These are phyloP conservation scores for Streblospio benedicti DNA, from an alignment of 1,140 invertebrate species.

Conservation along the genomic window DNA sequence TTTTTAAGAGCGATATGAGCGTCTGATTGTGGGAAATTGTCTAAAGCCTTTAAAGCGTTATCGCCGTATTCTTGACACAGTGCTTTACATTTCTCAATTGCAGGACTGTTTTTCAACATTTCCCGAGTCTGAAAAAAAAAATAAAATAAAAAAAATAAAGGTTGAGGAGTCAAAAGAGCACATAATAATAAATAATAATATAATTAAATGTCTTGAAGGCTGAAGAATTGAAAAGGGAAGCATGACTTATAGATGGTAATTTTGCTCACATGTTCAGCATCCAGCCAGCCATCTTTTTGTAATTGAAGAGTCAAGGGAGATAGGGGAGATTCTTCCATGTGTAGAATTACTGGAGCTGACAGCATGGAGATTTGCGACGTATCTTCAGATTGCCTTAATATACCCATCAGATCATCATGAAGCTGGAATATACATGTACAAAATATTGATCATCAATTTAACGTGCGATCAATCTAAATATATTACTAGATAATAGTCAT, in stretches of 20 bases:
- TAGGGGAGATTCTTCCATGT: slow-evolving; percentile 63
- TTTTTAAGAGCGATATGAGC: slow-evolving; percentile 39
- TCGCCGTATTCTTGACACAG: slow-evolving; percentile 68
- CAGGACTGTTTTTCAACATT: slow-evolving; percentile 58
- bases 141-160: slow-evolving; percentile 48
- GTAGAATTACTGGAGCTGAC: slow-evolving; percentile 74
- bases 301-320: slow-evolving; percentile 43
- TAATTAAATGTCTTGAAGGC: not conserved
- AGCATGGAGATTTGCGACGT: slow-evolving; percentile 50
- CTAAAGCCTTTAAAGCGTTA: slow-evolving; percentile 63
- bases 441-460: not conserved
- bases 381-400: slow-evolving; percentile 22
- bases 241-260: slow-evolving; percentile 8
- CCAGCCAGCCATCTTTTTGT: slow-evolving; percentile 5
- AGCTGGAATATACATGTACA: slow-evolving; percentile 28
- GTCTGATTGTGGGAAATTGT: slow-evolving; percentile 43
- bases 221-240: not conserved
- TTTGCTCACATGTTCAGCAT: slow-evolving; percentile 6
- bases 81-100: slow-evolving; percentile 63
- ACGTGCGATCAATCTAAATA: not conserved
- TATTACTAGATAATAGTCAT: not conserved
- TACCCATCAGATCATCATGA: slow-evolving; percentile 41
- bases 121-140: slow-evolving; percentile 53
- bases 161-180: slow-evolving; percentile 1
- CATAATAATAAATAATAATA: not conserved